Base-by-base conservation (phyloP, 2,113 vertebrate genomes). In the Alaudala cheleensis region DNA sequence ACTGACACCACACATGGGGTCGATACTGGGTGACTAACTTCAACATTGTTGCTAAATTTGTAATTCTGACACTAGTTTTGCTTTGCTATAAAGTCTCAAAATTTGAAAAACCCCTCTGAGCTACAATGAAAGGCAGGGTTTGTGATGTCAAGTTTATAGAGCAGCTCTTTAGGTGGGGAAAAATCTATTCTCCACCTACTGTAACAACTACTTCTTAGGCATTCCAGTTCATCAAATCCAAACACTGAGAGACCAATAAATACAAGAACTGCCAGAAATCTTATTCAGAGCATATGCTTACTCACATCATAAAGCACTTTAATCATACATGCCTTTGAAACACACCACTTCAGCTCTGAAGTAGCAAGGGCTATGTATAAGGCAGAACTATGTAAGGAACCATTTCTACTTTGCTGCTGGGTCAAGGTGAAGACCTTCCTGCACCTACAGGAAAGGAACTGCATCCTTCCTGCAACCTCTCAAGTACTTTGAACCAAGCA, bases 1-100 rank as follows among this genome's bases (percentile, higher is more conserved):
- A 2, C n/a, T 17, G 33, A 21, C 9, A 28, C 6, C 15, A 14
- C 14, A 56, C 5, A 6, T 0, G 1, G 20, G 3, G 25, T 12
- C 49, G 34, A 26, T 18, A 14, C 0, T 26, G 28, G n/a, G 15
- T 21, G 24, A 64, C 20, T 0, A 2, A 47, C 25, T 70, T 67
- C 31, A 77, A n/a, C 47, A 20, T 2, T 25, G 3, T 16, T 64
- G 24, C 25, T 61, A 12, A 2, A 6, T 25, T 76, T 42, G 7
- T 25, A 77, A 57, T 44, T 73, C 45, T 58, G 8, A 47, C 15
- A 5, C 12, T 34, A 33, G 17, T 56, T 67, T 58, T 54, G 15
- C 39, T 33, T 47, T 50, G 33, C 53, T 34, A 51, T 6, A 25
- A 71, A 56, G 34, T 22, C 66, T 82, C 34, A 33, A 53, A 37